These are phyloP conservation scores for Ochlodes sylvanus DNA, from an alignment of 2,888 invertebrate genomes.

Conservation along the genomic window DNA sequence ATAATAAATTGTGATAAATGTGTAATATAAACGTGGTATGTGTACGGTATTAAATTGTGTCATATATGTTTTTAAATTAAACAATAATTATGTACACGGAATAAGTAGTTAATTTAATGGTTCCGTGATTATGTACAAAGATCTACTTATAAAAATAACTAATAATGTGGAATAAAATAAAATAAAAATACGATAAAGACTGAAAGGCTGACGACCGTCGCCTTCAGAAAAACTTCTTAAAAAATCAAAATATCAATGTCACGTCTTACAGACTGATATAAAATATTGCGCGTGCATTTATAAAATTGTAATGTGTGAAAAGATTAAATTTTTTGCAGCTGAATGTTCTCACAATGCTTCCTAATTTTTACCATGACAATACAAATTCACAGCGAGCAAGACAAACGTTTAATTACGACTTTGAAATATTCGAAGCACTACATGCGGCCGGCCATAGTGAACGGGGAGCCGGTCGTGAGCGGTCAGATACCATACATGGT, in stretches of 20 bases:
- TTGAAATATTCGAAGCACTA: conserved; percentile 57
- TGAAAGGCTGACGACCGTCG: too few species aligned
- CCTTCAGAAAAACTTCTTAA: too few species aligned
- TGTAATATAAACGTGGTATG: too few species aligned
- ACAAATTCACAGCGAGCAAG: conserved; percentile 44
- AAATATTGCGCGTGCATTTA: background rate
- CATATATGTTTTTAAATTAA: too few species aligned
- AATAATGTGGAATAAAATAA: too few species aligned
- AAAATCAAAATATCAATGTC: conserved; percentile 8
- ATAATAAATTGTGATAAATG: too few species aligned
- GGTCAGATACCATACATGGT: conserved; percentile 64
- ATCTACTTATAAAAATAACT: too few species aligned
- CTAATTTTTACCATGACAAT: conserved; percentile 31
- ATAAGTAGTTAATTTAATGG: too few species aligned
- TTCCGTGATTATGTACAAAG: too few species aligned
- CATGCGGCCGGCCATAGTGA: conserved; percentile 58
- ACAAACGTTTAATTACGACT: conserved; percentile 61
- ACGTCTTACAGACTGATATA: background rate
- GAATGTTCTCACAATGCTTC: conserved; percentile 45
- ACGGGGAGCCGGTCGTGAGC: conserved; percentile 53
- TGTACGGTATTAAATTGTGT: too few species aligned
- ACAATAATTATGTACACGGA: too few species aligned
- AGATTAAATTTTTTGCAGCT: conserved; percentile 28
- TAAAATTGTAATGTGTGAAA: background rate
- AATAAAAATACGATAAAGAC: too few species aligned